Percentiles rank a stretch among this genome's conserved stretches.
phyloP scores from a whole-genome alignment of 2,797 vertebrate genomes.

The Buceros bicornis region DNA sequence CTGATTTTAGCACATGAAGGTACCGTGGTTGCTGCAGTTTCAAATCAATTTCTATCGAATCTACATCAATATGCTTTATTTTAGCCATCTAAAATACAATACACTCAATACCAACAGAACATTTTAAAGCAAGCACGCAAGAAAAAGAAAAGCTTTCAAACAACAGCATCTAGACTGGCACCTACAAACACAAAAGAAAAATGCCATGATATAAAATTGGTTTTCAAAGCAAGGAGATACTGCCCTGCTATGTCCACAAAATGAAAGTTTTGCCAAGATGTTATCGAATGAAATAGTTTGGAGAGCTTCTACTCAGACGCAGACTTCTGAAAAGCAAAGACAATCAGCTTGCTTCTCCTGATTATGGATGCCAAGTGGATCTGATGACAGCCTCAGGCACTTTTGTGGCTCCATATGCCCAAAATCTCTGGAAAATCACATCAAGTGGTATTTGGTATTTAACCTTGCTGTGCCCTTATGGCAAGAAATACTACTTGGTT shows the following conservation, averaged over 20 bases:
- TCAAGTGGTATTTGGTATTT: neutral
- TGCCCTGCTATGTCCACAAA: neutral
- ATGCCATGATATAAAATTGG: neutral
- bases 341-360: slow-evolving; percentile 12
- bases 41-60: neutral
- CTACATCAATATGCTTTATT: neutral
- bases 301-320: neutral
- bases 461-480: neutral
- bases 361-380: slow-evolving; percentile 8
- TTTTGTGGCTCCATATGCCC: neutral
- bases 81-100: neutral
- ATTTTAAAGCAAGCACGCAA: neutral
- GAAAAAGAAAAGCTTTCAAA: neutral
- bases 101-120: neutral
- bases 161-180: neutral
- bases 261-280: neutral
- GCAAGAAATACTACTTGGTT: neutral
- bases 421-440: slow-evolving; percentile 8
- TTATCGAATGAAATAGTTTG: neutral
- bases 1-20: neutral
- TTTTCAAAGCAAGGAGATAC: slow-evolving; percentile 10
- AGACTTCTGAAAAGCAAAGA: slow-evolving; percentile 11
- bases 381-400: neutral
- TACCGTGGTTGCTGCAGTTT: neutral
- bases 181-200: neutral